These are phyloP conservation scores for Ictalurus punctatus DNA, from an alignment of 2,113 vertebrate genomes.

Conservation along the genomic window DNA sequence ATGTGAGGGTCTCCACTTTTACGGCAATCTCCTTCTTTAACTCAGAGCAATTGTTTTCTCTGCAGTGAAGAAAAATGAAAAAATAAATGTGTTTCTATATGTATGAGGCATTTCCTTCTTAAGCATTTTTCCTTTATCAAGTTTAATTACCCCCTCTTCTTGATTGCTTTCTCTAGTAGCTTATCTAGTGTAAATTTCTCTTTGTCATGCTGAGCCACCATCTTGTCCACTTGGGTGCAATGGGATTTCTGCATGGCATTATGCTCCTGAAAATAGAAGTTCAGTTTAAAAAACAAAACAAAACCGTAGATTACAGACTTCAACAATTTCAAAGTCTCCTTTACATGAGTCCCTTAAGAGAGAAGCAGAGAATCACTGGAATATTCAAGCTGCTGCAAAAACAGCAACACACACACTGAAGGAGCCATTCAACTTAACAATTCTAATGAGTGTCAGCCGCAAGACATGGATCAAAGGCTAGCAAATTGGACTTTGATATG, in stretches of 20 bases:
- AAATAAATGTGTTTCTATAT: neutral
- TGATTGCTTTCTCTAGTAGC: constrained; percentile 92
- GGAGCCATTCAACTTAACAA: constrained; percentile 18
- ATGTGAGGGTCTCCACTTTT: constrained; percentile 88
- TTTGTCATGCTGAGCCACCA: constrained; percentile 92
- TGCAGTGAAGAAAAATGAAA: constrained; percentile 59
- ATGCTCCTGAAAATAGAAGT: constrained; percentile 80
- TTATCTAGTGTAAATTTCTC: constrained; percentile 90
- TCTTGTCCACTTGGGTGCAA: constrained; percentile 93
- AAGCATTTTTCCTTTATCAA: neutral
- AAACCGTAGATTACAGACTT: neutral
- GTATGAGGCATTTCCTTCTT: neutral
- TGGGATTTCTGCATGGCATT: constrained; percentile 93
- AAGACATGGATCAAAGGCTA: neutral
- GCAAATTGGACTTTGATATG: neutral
- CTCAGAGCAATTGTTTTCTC: constrained; percentile 94
- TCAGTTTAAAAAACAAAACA: neutral
- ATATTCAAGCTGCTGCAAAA: neutral
- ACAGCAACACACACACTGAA: neutral
- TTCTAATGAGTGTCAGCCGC: constrained; percentile 7
- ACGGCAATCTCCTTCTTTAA: constrained; percentile 97
- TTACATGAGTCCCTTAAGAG: neutral
- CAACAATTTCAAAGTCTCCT: neutral
- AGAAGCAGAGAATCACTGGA: neutral
- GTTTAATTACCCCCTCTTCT: constrained; percentile 88